Base-by-base conservation (phyloP, 1,140 invertebrate species). In the Phymorhynchus buccinoides region DNA sequence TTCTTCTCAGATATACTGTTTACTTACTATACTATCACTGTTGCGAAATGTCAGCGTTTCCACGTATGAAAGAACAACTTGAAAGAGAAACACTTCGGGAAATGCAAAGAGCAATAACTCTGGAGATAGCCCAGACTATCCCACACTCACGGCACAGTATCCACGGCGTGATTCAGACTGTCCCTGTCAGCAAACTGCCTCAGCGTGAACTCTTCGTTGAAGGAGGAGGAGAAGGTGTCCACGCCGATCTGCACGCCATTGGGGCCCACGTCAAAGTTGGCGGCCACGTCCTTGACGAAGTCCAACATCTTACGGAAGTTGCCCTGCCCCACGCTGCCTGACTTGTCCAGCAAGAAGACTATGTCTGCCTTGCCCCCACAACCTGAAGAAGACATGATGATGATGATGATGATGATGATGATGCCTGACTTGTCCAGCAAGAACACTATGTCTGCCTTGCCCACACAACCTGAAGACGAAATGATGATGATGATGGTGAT, bases 281-380 rank as follows among this genome's bases (percentile, higher is more conserved):
- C 68, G 18, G 81, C 77, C 39, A 90, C 80, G 68, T 86, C 83
- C 52, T 86, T 68, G 0, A 90, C 89, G 52, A 90, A 90, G 30
- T 81, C 52, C 9, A 88, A 66, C 89, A 89, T 89, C 81, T 90
- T 90, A 30, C 86, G 77, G 87, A 90, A 90, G 85, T 90, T 89
- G 73, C 37, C 52, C 14, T 84, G 83, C 12, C 90, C 89, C 0
- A 90, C 89, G 78, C 88, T 89, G 14, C 88, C 89, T 14, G 90
- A 90, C n/a, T 88, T 87, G 62, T 90, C 90, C 85, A 90, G 78
- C 22, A 90, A 81, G 85, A 90, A 90, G 22, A 90, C 90, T 14
- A 90, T 88, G 77, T 90, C 90, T 6, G 90, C 90, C 80, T 89
- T 86, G 27, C 88, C 87, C 32, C 87, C 88, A 78, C 90, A 91